Conservation (phyloP, 2,797 vertebrate species). For the Gouania willdenowi region DNA sequence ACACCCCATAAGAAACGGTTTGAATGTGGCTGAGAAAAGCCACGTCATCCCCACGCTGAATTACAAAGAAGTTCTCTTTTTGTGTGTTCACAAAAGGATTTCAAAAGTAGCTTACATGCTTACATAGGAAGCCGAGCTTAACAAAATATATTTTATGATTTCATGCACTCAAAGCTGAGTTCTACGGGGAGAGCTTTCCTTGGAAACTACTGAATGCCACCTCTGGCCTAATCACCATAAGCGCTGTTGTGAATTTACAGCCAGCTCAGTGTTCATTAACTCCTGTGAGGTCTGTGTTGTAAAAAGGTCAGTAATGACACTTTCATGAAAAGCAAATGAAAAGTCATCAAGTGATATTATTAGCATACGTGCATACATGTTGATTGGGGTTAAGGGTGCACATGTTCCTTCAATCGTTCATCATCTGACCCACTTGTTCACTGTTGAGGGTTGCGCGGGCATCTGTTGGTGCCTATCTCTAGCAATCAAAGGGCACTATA, state of each 20-base stretch:
- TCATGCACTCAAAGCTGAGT: not conserved
- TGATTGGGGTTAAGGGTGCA: slow-evolving; percentile 26
- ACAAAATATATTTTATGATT: not conserved
- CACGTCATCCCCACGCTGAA: slow-evolving; percentile 23
- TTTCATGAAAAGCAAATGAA: slow-evolving; percentile 31
- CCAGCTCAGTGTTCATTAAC: slow-evolving; percentile 49
- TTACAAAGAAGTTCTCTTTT: slow-evolving; percentile 29
- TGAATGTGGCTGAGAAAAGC: slow-evolving; percentile 43
- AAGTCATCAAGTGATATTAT: not conserved
- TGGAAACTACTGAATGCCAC: slow-evolving; percentile 14
- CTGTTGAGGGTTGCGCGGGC: no score
- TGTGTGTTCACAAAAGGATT: slow-evolving; percentile 13
- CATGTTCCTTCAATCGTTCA: no score
- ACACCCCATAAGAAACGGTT: slow-evolving; percentile 38
- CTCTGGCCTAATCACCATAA: slow-evolving; percentile 39
- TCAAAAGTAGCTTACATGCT: slow-evolving; percentile 13
- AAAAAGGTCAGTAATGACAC: slow-evolving; percentile 60
- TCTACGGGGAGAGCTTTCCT: slow-evolving; percentile 1
- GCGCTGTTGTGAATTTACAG: slow-evolving; percentile 31
- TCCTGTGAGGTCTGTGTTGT: slow-evolving; percentile 25
- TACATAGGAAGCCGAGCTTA: not conserved
- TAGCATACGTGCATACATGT: slow-evolving; percentile 6
- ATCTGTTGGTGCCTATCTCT: no score
- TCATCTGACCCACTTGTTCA: no score
- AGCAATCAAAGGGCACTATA: no score